These are phyloP conservation scores for Pedetes capensis DNA, from an alignment of 2,113 vertebrate species.

Conservation along the genomic window DNA sequence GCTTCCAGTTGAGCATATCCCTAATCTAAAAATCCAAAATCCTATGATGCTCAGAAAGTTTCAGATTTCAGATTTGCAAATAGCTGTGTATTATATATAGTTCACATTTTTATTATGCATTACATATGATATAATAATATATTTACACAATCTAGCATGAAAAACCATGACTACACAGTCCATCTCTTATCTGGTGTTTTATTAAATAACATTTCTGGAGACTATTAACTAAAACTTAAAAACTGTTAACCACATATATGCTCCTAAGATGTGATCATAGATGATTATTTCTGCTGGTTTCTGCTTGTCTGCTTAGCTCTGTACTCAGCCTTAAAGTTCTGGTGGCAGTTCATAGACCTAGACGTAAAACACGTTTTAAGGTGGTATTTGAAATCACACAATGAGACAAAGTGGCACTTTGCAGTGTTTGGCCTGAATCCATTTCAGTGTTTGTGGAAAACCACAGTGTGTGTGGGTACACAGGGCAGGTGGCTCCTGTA, in stretches of 20 bases:
- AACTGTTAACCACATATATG: background rate
- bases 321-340: background rate
- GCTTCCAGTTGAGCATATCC: background rate
- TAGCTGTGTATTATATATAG: background rate
- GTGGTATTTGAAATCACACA: background rate
- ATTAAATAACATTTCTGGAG: constrained; percentile 11
- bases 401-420: background rate
- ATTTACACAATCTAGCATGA: background rate
- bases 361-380: background rate
- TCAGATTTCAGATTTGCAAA: background rate
- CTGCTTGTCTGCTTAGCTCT: background rate
- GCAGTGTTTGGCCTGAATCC: background rate
- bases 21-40: background rate
- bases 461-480: background rate
- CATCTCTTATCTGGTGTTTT: background rate
- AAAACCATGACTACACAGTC: background rate
- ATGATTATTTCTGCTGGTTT: background rate
- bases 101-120: background rate
- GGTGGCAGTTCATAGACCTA: background rate
- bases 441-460: background rate
- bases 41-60: background rate
- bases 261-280: background rate
- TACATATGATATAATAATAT: background rate
- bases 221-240: constrained; percentile 16
- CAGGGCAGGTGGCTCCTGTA: background rate